These are phyloP conservation scores for Meda fulgida DNA, from an alignment of 2,797 vertebrate species.

Conservation along the genomic window DNA sequence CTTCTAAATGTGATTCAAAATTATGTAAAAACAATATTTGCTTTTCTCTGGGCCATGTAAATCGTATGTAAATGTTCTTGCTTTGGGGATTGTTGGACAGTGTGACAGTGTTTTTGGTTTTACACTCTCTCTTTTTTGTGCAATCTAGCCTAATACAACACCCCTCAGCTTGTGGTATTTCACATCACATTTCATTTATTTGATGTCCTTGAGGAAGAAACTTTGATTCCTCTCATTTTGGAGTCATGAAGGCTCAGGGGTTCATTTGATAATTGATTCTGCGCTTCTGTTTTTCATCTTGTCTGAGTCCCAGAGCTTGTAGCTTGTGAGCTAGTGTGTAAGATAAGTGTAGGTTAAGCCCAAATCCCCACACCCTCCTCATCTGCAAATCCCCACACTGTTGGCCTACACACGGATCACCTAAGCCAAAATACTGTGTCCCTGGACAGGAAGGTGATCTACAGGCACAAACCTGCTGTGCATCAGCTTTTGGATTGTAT, in stretches of 20 bases:
- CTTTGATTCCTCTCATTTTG: background rate
- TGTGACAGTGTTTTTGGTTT: background rate
- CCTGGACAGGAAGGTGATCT: slow-evolving; percentile 41
- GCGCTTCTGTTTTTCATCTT: slow-evolving; percentile 55
- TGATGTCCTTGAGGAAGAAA: background rate
- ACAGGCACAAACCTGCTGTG: slow-evolving; percentile 3
- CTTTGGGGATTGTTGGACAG: background rate
- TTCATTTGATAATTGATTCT: slow-evolving; percentile 49
- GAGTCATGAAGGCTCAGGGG: background rate
- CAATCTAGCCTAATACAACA: background rate
- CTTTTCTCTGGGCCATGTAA: slow-evolving; percentile 6
- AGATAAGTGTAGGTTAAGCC: slow-evolving; percentile 69
- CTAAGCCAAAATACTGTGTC: slow-evolving; percentile 62
- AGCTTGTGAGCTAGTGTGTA: slow-evolving; percentile 64
- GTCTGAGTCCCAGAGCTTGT: slow-evolving; percentile 19
- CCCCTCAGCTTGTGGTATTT: background rate
- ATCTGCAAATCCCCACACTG: slow-evolving; percentile 55
- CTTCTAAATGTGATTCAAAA: slow-evolving; percentile 4
- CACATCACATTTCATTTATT: background rate
- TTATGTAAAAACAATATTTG: slow-evolving; percentile 33
- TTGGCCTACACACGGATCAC: slow-evolving; percentile 62
- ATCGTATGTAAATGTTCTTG: slow-evolving; percentile 16
- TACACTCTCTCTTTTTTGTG: background rate
- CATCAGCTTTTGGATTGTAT: slow-evolving; percentile 1
- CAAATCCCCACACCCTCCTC: slow-evolving; percentile 68